These are phyloP conservation scores for Rallus limicola DNA, from an alignment of 2,113 vertebrate genomes.

Conservation along the genomic window DNA sequence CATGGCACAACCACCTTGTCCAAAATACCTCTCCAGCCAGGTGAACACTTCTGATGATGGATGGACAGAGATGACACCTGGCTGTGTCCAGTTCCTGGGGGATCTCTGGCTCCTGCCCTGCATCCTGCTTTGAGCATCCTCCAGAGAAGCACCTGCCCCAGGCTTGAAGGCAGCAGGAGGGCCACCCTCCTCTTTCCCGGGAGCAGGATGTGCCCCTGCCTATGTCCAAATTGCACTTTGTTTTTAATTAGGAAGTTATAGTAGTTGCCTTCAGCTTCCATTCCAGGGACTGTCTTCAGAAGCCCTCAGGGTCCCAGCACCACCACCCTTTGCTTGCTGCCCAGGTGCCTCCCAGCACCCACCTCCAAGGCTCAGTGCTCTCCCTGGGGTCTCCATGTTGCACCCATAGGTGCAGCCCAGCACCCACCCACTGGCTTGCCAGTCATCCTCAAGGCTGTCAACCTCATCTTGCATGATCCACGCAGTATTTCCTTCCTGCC, in stretches of 20 bases:
- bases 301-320: no score
- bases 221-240: neutral
- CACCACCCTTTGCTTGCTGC: neutral
- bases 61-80: neutral
- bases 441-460: fast-evolving
- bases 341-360: neutral
- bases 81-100: neutral
- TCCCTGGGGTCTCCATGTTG: fast-evolving
- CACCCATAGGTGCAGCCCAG: neutral
- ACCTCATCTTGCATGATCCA: neutral
- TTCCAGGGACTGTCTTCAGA: neutral
- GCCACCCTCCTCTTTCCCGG: neutral
- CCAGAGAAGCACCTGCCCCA: neutral
- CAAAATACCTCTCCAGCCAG: no score
- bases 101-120: neutral
- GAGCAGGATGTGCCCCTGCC: neutral
- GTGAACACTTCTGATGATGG: neutral
- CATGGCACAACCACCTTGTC: fast-evolving
- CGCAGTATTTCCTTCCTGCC: fast-evolving
- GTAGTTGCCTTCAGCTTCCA: neutral
- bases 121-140: neutral
- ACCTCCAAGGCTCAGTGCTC: fast-evolving
- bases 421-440: neutral
- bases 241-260: neutral
- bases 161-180: neutral